These are phyloP conservation scores for Oryzias javanicus DNA, from an alignment of 2,113 vertebrate species.

Conservation along the genomic window DNA sequence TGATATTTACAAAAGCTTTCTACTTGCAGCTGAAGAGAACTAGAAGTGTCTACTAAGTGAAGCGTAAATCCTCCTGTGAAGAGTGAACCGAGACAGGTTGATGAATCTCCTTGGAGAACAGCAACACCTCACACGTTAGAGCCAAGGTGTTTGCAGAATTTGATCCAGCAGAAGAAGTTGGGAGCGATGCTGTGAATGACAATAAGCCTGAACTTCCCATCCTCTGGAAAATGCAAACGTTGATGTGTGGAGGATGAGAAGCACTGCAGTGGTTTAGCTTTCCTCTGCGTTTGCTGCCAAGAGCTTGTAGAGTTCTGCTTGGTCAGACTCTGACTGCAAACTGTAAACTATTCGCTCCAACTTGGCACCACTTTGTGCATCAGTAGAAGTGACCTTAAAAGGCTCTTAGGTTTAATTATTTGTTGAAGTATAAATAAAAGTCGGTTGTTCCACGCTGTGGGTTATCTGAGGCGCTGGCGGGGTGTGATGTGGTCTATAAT, in stretches of 20 bases:
- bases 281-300: slow-evolving; percentile 45
- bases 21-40: not conserved
- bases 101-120: slow-evolving; percentile 9
- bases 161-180: not conserved
- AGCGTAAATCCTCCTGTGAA: slow-evolving; percentile 8
- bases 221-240: slow-evolving; percentile 41
- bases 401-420: slow-evolving; percentile 43
- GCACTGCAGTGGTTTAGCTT: slow-evolving; percentile 64
- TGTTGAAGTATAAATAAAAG: slow-evolving; percentile 46
- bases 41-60: slow-evolving; percentile 16
- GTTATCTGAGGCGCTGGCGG: slow-evolving; percentile 52
- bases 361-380: slow-evolving; percentile 30
- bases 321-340: slow-evolving; percentile 37
- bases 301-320: slow-evolving; percentile 50
- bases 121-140: not conserved
- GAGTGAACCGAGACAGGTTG: slow-evolving; percentile 16
- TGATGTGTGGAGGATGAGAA: slow-evolving; percentile 41
- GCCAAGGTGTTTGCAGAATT: slow-evolving; percentile 2
- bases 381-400: slow-evolving; percentile 41
- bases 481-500: slow-evolving; percentile 62
- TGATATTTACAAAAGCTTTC: slow-evolving; percentile 30
- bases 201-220: slow-evolving; percentile 23
- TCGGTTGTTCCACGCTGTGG: slow-evolving; percentile 14
- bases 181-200: slow-evolving; percentile 1
- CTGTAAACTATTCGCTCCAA: slow-evolving; percentile 38